Evolutionary conservation across 2,797 vertebrate genomes (phyloP).

Genomic region (Lagorchestes hirsutus): DNA sequence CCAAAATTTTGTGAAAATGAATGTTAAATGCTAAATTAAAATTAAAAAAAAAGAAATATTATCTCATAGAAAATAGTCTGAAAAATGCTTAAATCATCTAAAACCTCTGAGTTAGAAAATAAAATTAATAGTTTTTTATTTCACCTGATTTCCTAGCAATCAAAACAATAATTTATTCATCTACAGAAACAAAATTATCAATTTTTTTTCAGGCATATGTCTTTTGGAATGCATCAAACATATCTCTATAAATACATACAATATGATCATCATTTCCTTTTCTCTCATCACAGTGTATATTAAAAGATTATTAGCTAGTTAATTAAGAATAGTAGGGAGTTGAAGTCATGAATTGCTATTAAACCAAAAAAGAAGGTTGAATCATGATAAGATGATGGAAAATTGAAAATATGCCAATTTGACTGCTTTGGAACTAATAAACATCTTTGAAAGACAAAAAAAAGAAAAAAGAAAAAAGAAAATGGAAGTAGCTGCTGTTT

Average conservation of each 20-base stretch:
- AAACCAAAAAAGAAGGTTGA: constrained; percentile 39
- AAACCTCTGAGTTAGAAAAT: constrained; percentile 8
- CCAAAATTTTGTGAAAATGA: too few species aligned
- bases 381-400: constrained; percentile 18
- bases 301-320: constrained; percentile 38
- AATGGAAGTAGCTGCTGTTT: neutral
- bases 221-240: neutral
- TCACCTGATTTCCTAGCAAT: constrained; percentile 13
- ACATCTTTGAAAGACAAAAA: constrained; percentile 80
- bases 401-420: constrained; percentile 52
- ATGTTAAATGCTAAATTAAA: too few species aligned
- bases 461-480: too few species aligned
- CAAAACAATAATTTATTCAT: constrained; percentile 13
- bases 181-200: constrained; percentile 40
- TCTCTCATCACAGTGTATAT: constrained; percentile 34
- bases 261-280: neutral
- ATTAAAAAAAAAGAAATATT: too few species aligned
- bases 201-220: constrained; percentile 50
- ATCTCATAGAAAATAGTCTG: constrained; percentile 26
- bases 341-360: constrained; percentile 37
- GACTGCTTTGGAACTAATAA: constrained; percentile 47
- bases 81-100: constrained; percentile 35
- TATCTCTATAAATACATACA: constrained; percentile 46
- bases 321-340: constrained; percentile 41
- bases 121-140: constrained; percentile 53